Percentiles rank a stretch among this genome's conserved stretches.
Evolutionary conservation across 1,140 invertebrate species (phyloP).

Genomic region (Bombus waltoni): DNA sequence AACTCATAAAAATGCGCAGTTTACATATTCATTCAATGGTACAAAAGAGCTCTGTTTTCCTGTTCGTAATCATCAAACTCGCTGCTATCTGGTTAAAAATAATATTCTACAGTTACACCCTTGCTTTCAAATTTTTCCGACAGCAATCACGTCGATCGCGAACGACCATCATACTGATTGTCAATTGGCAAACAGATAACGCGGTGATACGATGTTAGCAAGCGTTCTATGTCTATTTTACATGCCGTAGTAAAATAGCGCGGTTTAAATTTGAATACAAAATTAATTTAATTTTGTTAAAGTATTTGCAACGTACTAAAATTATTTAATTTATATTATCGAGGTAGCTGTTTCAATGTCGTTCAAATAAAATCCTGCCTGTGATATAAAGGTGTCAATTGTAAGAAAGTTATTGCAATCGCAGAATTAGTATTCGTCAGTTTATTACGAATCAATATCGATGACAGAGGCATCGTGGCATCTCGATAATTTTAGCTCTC

Average conservation of each 20-base stretch:
- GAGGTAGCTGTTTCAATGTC: too few relatives aligned
- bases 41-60: neutral
- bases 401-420: neutral
- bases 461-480: conserved; percentile 34
- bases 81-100: neutral
- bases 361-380: too few relatives aligned
- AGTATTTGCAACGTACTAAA: too few relatives aligned
- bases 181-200: neutral
- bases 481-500: conserved; percentile 32
- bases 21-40: neutral
- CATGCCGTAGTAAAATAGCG: too few relatives aligned
- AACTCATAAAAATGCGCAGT: neutral
- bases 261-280: too few relatives aligned
- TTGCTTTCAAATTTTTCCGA: neutral
- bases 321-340: too few relatives aligned
- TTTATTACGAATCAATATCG: conserved; percentile 4
- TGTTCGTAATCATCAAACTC: too few relatives aligned
- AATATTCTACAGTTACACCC: neutral
- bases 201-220: neutral
- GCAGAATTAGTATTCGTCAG: neutral
- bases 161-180: neutral
- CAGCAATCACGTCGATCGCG: neutral
- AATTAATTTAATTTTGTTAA: too few relatives aligned
- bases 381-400: neutral
- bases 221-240: too few relatives aligned